These are phyloP conservation scores for Xylophagus ater DNA, from an alignment of 2,888 invertebrate species.

Conservation along the genomic window DNA sequence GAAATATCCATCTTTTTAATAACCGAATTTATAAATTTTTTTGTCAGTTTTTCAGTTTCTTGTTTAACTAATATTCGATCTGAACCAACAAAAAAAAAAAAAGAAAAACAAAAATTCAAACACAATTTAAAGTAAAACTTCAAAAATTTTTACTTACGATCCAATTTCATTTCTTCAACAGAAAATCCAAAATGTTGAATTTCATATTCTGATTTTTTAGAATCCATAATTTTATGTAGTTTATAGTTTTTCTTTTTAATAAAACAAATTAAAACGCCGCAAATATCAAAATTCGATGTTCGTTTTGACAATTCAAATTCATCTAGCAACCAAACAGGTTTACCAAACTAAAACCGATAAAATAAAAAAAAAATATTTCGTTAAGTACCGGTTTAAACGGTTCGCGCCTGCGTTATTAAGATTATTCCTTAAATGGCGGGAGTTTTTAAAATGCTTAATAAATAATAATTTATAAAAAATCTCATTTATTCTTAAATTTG, in stretches of 20 bases:
- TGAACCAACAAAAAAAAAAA: not conserved
- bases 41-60: constrained; percentile 1
- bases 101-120: not conserved
- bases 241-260: not conserved
- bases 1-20: constrained; percentile 18
- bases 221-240: constrained; percentile 19
- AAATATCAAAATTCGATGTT: too few relatives aligned
- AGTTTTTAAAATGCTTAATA: too few relatives aligned
- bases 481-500: too few relatives aligned
- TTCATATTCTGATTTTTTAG: constrained; percentile 22
- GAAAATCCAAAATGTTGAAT: constrained; percentile 27
- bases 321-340: too few relatives aligned
- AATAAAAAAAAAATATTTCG: too few relatives aligned
- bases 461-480: too few relatives aligned
- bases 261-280: too few relatives aligned
- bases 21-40: constrained; percentile 10
- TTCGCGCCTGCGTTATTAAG: too few relatives aligned
- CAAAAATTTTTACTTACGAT: constrained; percentile 21
- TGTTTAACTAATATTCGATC: constrained; percentile 8
- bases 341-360: too few relatives aligned
- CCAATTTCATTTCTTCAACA: constrained; percentile 23
- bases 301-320: too few relatives aligned
- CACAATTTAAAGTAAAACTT: constrained; percentile 12
- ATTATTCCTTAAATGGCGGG: too few relatives aligned
- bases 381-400: too few relatives aligned